Base-by-base conservation (phyloP, 2,888 invertebrate genomes). In the Agriotes lineatus region DNA sequence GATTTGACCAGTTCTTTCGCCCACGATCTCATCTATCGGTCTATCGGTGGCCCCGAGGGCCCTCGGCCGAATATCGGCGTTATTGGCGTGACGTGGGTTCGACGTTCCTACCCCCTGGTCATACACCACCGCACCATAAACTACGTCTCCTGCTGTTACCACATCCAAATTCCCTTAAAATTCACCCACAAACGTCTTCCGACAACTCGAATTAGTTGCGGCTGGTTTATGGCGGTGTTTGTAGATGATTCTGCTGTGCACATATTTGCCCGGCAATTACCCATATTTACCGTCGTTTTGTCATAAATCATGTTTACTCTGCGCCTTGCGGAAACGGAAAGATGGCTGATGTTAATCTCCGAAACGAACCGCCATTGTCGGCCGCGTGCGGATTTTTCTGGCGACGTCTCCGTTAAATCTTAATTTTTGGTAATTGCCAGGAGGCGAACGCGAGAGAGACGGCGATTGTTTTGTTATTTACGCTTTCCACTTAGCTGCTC, bases 1-100 rank as follows among this genome's bases (percentile, higher is more conserved):
- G 69, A 66, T 66, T 54, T 56, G 66, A 57, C 62, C 58, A 67
- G 65, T 71, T 58, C 60, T 70, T 58, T 63, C 72, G 74, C 73
- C 75, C 74, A 75, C 75, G 71, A 74, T 64, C 72, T 74, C 69
- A 73, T 73, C 72, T 73, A 75, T 73, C 66, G 69, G 73, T 75
- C 71, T 69, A 74, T 76, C 72, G 71, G 54, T 62, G 72, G 71
- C 75, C 78, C 76, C 71, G 62, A 72, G 72, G 76, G 73, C 72
- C 63, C 56, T 75, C 70, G 75, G 71, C 66, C 68, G 74, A 74
- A 77, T 75, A 75, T 74, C 72, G 74, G 74, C 76, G 75, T 76
- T 77, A 76, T 77, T 75, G 76, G 72, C 65, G 71, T 78, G 76
- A 78, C 75, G 78, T 75, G 75, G 76, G 77, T 76, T 75, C 74